Conservation (phyloP, 2,888 invertebrate species). For the Clepsis dumicolana region DNA sequence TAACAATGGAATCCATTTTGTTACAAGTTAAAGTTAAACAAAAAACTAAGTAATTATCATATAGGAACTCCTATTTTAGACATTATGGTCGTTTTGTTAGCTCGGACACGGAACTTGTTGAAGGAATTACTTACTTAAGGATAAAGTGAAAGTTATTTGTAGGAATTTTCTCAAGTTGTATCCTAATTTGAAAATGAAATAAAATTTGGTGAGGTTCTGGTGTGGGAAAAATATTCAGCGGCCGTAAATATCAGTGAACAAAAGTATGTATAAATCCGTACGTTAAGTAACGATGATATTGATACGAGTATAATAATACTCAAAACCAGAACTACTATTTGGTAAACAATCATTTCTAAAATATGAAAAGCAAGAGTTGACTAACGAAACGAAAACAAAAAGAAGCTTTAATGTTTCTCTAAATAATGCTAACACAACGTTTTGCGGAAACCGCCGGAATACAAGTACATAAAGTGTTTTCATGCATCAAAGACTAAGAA, state of each 20-base stretch:
- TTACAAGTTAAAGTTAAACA: conserved; percentile 49
- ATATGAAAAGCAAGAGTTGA: neutral
- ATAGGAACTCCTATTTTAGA: conserved; percentile 59
- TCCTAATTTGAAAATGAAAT: neutral
- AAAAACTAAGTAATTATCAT: conserved; percentile 62
- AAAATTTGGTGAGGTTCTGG: neutral
- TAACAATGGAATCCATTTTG: conserved; percentile 62
- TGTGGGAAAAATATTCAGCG: neutral
- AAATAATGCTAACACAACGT: neutral
- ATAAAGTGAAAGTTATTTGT: neutral
- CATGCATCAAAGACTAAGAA: conserved; percentile 46
- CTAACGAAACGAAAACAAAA: conserved; percentile 8
- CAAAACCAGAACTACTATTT: no score
- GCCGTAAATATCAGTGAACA: neutral
- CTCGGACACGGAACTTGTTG: conserved; percentile 22
- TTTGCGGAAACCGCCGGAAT: conserved; percentile 17
- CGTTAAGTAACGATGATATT: no score
- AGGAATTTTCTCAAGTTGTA: conserved; percentile 4
- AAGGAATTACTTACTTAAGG: conserved; percentile 17
- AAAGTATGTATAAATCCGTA: neutral
- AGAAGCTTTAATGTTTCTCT: conserved; percentile 4
- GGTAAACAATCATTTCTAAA: neutral
- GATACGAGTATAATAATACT: no score
- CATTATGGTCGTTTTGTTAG: conserved; percentile 25
- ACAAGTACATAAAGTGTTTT: conserved; percentile 29